Evolutionary conservation across 2,888 invertebrate genomes (phyloP), one percentile per base, ranked within the genome.

Genomic region (Drosophila quasianomalipes): DNA sequence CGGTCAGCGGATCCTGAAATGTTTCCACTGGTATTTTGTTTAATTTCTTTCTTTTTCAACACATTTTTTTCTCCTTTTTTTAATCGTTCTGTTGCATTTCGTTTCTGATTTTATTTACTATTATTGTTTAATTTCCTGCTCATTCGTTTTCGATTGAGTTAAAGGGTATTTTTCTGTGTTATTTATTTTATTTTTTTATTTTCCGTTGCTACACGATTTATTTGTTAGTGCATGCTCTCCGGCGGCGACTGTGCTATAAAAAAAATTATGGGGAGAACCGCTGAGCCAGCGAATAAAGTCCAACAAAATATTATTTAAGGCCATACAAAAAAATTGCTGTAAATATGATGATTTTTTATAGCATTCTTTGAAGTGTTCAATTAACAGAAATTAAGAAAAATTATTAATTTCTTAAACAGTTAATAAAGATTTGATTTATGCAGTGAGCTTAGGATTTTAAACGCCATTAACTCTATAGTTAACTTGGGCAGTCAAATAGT

Each of bases 1-100:
- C 97, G 98, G 95, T 96, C 97, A 95, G 95, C 95, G 94, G 96
- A 96, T 95, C 96, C 96, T 95, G 97, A 97, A 95, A 95, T 97
- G 95, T 96, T 98, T 92, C 93, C 93, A 97, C 97, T 98, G 98
- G 98, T 98, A 98, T 97, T 91, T 91, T 82, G 65, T 85, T 85
- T 89, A 73, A 77, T 82, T 87, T 79, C 57, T 73, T 76, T 84
- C 57, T 64, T 84, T 66, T 69, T 63, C 57, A 57, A 57, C 55
- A 39, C 55, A 7, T 3, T 30, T 57, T 22, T 63, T 68, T 75
- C 67, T 68, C 68, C 68, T 77, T 59, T 76, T 72, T 73, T 76
- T 41, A 39, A 53, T 55, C 58, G 16, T 76, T 81, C 58, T 33
- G 12, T 75, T 82, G 66, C 74, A 54, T 76, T 76, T 39, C 60